Base-by-base conservation (phyloP, 2,113 vertebrate genomes). In the Neotragus moschatus region DNA sequence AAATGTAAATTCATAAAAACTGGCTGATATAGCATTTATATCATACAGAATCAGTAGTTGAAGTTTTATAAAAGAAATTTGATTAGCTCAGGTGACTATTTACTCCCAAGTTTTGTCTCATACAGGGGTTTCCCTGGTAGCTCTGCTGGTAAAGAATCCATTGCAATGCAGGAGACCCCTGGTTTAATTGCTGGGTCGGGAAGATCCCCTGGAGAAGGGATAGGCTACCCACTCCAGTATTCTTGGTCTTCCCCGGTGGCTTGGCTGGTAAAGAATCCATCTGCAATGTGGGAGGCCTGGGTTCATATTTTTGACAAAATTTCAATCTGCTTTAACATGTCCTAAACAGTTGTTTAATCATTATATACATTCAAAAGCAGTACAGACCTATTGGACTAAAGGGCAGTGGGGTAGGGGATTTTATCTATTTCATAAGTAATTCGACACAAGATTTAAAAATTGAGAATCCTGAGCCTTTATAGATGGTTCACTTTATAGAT, bases 1-100 rank as follows among this genome's bases (percentile, higher is more conserved):
- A 82, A 88, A n/a, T 75, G 2, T 47, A 88, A 91, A 60, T n/a
- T 60, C 75, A 61, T 47, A 8, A 60, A 96, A 91, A 87, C n/a
- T 47, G 45, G 8, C 6, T 36, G 30, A 51, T 25, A 51, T 2
- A 39, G 39, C 36, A 25, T 60, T 58, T 81, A 43, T 11, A 45
- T 23, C 23, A 53, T 17, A 84, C 39, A 15, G 56, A 60, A 14
- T 15, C 51, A 63, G n/a, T 5, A 87, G 33, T 4, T 84, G 81
- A 95, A 94, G 86, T 17, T 13, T 10, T 60, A 51, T 2, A 13
- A 51, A 84, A 73, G 70, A 84, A 90, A 28, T 39, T 3, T 73
- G 43, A 66, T 30, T 19, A 90, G 14, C 12, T 56, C 28, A 16
- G 56, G 13, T 56, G 49, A 36, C 51, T 6, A 8, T 61, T 56